Base-by-base conservation (phyloP, 2,888 invertebrate species). In the Oscheius sp. region DNA sequence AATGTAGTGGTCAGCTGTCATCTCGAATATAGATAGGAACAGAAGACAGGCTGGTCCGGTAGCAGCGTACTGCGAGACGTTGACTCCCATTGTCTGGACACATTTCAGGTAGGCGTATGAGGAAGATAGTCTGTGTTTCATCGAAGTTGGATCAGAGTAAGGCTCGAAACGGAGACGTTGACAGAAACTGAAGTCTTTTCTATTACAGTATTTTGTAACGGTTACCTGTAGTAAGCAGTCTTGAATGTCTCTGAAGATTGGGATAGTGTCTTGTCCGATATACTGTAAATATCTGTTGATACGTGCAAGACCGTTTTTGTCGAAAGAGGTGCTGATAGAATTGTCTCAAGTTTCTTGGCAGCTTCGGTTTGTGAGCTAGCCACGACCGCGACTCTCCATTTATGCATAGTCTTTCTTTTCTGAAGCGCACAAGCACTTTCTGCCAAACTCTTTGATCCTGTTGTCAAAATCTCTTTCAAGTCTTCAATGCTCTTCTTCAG, bases 391-490 rank as follows among this genome's bases (percentile, higher is more conserved):
- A 75, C 51, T 47, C 79, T 71, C 77, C 78, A 79, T 21, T 71
- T 71, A 71, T 79, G 76, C 32, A 68, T 60, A 9, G 70, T 78
- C 66, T 79, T 76, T 65, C 74, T 79, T 37, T 74, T 77, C 70
- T 82, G 82, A 32, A 82, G 70, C 33, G 57, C 70, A 10, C 63
- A 70, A 0, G 82, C 78, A 33, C 80, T 79, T 11, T 83, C 76
- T 9, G 32, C 13, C 13, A 83, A 73, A 32, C 70, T 62, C n/a
- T 77, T 70, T 10, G 60, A 66, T 2, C 76, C 74, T 29, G 55
- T 76, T 10, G 68, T 58, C 0, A 83, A 55, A 79, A 83, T 79
- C 63, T 75, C 75, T 35, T 66, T 66, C 42, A 81, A 42, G 0
- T 66, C 59, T 1, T 59, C 11, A 2, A 73, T 42, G 1, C 60